phyloP scores from a whole-genome alignment of 2,113 vertebrate genomes.

The Malaclemys terrapin region DNA sequence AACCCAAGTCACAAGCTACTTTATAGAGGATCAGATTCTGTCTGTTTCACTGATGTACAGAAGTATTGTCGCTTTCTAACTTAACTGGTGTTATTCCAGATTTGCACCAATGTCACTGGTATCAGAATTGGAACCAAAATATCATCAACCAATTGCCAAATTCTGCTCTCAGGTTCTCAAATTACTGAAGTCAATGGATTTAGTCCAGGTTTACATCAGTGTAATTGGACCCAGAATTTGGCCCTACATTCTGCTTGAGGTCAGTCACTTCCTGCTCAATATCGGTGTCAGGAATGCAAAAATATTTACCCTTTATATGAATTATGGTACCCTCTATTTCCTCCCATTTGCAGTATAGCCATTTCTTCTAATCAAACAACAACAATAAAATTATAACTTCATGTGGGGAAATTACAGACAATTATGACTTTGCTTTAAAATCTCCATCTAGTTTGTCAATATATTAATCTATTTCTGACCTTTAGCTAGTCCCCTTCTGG shows the following conservation, averaged over 20 bases:
- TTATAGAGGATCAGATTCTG: neutral
- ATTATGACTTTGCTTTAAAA: neutral
- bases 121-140: neutral
- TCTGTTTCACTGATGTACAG: neutral
- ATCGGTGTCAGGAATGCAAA: neutral
- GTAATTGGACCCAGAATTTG: neutral
- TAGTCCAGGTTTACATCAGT: neutral
- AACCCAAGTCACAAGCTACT: neutral
- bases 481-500: neutral
- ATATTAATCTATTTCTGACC: conserved; percentile 13
- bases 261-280: neutral
- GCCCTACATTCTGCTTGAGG: neutral
- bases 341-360: accelerated
- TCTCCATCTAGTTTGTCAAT: neutral
- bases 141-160: accelerated
- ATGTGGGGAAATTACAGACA: neutral
- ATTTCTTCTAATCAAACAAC: neutral
- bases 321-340: neutral
- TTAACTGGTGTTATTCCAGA: neutral
- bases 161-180: neutral
- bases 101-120: neutral
- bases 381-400: neutral
- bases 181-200: neutral
- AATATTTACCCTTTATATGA: neutral
- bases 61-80: neutral